These are phyloP conservation scores for Sinocyclocheilus maitianheensis DNA, from an alignment of 2,113 vertebrate species.

Conservation along the genomic window DNA sequence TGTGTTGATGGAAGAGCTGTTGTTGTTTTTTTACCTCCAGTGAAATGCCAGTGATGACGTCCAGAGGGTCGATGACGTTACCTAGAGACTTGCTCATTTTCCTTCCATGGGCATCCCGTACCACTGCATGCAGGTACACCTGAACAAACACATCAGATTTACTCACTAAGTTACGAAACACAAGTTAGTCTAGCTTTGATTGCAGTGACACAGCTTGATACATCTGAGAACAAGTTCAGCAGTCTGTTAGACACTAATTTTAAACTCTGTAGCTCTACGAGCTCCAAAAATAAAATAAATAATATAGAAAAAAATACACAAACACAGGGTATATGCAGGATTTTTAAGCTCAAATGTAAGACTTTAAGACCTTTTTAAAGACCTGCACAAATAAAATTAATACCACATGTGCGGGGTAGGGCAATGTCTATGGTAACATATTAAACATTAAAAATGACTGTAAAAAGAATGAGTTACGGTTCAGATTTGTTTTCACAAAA, in stretches of 20 bases:
- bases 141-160: conserved; percentile 54
- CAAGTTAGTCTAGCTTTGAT: neutral
- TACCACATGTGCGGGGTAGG: no score
- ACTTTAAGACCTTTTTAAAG: no score
- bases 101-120: conserved; percentile 85
- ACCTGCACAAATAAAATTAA: no score
- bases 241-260: neutral
- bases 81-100: conserved; percentile 97
- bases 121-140: conserved; percentile 89
- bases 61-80: conserved; percentile 89
- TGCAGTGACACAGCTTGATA: neutral
- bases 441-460: no score
- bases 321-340: no score
- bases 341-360: no score
- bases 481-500: no score
- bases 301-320: neutral
- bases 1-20: neutral
- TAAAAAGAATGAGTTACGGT: no score
- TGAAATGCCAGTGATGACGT: conserved; percentile 84
- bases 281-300: neutral
- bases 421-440: no score
- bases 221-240: neutral
- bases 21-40: conserved; percentile 76
- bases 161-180: neutral
- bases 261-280: neutral